Percentiles rank a stretch among this genome's conserved stretches.
Conservation (phyloP, 2,888 invertebrate genomes). For the Sipha maydis region DNA sequence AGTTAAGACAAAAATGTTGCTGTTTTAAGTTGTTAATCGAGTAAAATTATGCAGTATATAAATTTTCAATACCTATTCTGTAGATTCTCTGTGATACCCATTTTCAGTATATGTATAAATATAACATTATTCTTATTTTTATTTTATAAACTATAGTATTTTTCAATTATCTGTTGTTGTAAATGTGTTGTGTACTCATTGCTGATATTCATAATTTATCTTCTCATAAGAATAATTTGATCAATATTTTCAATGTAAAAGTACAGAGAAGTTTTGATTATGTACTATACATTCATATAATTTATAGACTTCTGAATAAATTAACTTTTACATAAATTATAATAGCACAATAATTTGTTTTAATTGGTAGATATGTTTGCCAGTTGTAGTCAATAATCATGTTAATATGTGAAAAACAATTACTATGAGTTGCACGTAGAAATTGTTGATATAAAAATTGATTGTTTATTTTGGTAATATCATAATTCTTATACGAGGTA, state of each 20-base stretch:
- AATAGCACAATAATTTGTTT: conserved; percentile 26
- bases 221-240: neutral
- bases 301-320: neutral
- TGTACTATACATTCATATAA: neutral
- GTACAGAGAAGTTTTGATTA: neutral
- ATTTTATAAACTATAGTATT: conserved; percentile 23
- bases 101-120: conserved; percentile 5
- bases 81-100: neutral
- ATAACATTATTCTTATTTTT: neutral
- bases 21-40: neutral
- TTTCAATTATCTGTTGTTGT: conserved; percentile 32
- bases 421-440: conserved; percentile 21
- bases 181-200: neutral
- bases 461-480: conserved; percentile 26
- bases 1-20: neutral
- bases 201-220: neutral
- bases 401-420: conserved; percentile 25
- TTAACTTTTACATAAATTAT: neutral
- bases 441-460: conserved; percentile 41
- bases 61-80: neutral
- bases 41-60: neutral
- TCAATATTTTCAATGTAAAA: neutral
- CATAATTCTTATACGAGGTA: conserved; percentile 28
- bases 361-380: conserved; percentile 40
- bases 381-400: neutral